Base-by-base conservation (phyloP, 2,888 invertebrate genomes). In the Cerastoderma edule region DNA sequence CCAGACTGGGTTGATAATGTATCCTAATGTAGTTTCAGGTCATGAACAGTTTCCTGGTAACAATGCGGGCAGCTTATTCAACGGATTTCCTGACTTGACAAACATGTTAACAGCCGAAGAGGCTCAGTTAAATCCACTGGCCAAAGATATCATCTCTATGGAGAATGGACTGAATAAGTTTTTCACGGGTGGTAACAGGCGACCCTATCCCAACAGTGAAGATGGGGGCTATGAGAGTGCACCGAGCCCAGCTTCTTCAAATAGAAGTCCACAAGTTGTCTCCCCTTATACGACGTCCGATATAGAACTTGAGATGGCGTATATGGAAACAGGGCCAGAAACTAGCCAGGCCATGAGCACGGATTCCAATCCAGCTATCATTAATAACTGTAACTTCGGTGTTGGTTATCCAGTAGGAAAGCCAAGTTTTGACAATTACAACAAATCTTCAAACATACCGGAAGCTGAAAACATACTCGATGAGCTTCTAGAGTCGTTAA, bases 191-290 rank as follows among this genome's bases (percentile, higher is more conserved):
- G 46, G 54, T 32, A 39, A 65, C 30, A 32, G 53, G 28, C 56
- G 56, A n/a, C 63, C 32, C 35, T 28, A 32, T 28, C 48, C 74
- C 6, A 24, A 54, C 46, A 66, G 60, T 39, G 67, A 68, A 24
- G 81, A 81, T 56, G 70, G 64, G 0, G 81, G 81, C 19, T 81
- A 81, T 35, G 81, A 81, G 33, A 81, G 81, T 65, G 79, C 79
- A 4, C 56, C 72, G 35, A 81, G 81, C 35, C 78, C 81, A 13
- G 75, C 78, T 39, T 70, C 69, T 3, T 50, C 68, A 8, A 65
- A 78, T 48, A 57, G 39, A 30, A 75, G 72, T 27, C 72, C 75
- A 48, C 70, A 69, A 33, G 75, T 75, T 53, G 72, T 74, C 13
- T 78, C 78, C 4, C 72, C 78, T 1, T 60, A 60, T 24, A 39